Conservation (phyloP, 1,140 invertebrate species). For the Brachionus plicatilis region DNA sequence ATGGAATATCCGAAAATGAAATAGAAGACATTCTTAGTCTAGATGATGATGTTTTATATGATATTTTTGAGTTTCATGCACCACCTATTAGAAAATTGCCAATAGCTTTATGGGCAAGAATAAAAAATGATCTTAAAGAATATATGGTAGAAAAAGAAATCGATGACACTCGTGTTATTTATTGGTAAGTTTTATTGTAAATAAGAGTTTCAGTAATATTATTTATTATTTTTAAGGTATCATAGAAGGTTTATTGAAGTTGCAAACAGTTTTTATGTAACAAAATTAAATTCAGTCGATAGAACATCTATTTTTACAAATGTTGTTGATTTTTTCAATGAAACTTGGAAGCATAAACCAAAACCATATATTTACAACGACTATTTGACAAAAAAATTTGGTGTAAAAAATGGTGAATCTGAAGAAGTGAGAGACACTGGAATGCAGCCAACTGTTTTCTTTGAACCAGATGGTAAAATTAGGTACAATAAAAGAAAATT, state of each 20-base stretch:
- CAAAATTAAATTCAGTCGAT: neutral
- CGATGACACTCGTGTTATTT: conserved; percentile 51
- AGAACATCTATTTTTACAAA: neutral
- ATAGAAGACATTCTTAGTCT: conserved; percentile 50
- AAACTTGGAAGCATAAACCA: conserved; percentile 33
- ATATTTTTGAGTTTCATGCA: conserved; percentile 44
- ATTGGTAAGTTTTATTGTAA: conserved; percentile 14
- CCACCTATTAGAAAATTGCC: conserved; percentile 46
- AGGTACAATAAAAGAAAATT: conserved; percentile 35
- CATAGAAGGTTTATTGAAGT: conserved; percentile 41
- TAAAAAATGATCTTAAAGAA: conserved; percentile 63
- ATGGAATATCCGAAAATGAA: conserved; percentile 49
- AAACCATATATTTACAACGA: conserved; percentile 32
- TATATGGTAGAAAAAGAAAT: conserved; percentile 63
- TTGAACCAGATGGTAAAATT: neutral
- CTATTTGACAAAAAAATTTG: neutral
- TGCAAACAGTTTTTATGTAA: neutral
- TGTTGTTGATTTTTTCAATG: conserved; percentile 36
- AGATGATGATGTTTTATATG: conserved; percentile 50
- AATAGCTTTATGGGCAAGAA: conserved; percentile 63
- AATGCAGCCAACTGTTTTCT: neutral
- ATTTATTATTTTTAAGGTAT: no score
- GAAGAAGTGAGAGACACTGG: neutral
- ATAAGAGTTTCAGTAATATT: no score
- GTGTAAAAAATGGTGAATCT: neutral